These are phyloP conservation scores for Sphenopsis melanotis DNA, from an alignment of 2,797 vertebrate species.

Conservation along the genomic window DNA sequence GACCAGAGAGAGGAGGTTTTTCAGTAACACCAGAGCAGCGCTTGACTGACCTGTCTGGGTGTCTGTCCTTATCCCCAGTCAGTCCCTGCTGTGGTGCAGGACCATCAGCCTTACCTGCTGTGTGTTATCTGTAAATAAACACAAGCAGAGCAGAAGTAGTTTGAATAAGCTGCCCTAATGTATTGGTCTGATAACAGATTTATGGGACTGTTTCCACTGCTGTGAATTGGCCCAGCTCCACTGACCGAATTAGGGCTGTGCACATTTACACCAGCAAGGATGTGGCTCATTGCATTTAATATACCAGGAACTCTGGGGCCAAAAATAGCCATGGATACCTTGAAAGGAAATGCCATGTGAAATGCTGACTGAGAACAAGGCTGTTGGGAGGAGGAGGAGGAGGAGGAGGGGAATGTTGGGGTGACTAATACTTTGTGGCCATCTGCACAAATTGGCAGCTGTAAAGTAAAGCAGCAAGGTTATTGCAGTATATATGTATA, in stretches of 20 bases:
- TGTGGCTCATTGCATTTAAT: conserved; percentile 14
- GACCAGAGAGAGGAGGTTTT: neutral
- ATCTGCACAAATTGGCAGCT: conserved; percentile 54
- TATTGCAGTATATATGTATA: neutral
- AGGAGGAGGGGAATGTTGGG: neutral
- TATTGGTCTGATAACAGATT: conserved; percentile 40
- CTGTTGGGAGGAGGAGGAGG: conserved; percentile 20
- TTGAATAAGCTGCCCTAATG: conserved; percentile 12
- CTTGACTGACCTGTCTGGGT: neutral
- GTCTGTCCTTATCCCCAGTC: neutral
- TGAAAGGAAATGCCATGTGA: conserved; percentile 66
- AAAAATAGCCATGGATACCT: conserved; percentile 62
- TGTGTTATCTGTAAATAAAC: conserved; percentile 7
- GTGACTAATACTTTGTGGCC: conserved; percentile 29
- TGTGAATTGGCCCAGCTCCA: conserved; percentile 5
- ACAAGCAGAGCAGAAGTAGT: neutral
- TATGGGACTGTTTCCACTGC: neutral
- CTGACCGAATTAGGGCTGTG: conserved; percentile 2
- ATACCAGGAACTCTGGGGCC: conserved; percentile 3
- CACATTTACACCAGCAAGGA: conserved; percentile 47
- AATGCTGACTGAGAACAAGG: conserved; percentile 31
- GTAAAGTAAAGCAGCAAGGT: conserved; percentile 35
- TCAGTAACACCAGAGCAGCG: neutral
- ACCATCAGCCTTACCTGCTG: neutral
- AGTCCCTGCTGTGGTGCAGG: neutral